A percentile compares a stretch with the other conserved stretches of the same genome.
phyloP scores from a whole-genome alignment of 2,888 invertebrate genomes.

The Cheilosia grossa region DNA sequence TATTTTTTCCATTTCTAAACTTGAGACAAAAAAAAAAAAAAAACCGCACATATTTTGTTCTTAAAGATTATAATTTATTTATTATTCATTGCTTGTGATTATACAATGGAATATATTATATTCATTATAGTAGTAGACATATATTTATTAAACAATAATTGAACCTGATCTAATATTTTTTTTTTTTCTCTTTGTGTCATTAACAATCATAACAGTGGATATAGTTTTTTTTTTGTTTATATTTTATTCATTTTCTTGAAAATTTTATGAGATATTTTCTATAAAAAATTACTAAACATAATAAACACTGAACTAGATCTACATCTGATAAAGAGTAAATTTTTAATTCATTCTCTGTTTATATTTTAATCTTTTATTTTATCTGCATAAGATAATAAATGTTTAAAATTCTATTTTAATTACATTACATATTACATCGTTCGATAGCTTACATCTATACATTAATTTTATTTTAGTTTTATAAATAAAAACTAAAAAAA shows the following conservation, averaged over 20 bases:
- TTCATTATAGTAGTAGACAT: slow-evolving; percentile 24
- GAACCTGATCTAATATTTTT: slow-evolving; percentile 48
- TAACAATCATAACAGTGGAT: slow-evolving; percentile 66
- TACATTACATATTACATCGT: slow-evolving; percentile 49
- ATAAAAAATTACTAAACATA: slow-evolving; percentile 51
- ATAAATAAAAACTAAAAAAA: slow-evolving; percentile 69
- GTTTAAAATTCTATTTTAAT: slow-evolving; percentile 44
- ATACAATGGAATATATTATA: slow-evolving; percentile 53
- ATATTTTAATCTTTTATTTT: not conserved
- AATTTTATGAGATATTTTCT: slow-evolving; percentile 59
- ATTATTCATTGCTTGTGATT: slow-evolving; percentile 40
- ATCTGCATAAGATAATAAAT: not conserved
- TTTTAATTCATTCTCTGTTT: not conserved
- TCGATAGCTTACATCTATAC: slow-evolving; percentile 44
- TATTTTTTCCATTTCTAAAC: not conserved
- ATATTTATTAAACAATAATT: slow-evolving; percentile 55
- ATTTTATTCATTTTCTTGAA: slow-evolving; percentile 22
- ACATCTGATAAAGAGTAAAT: not conserved
- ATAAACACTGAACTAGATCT: slow-evolving; percentile 8
- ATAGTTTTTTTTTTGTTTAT: slow-evolving; percentile 21
- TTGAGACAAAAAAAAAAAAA: not conserved
- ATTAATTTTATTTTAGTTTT: slow-evolving; percentile 72
- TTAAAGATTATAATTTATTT: slow-evolving; percentile 52
- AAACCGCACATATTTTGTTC: slow-evolving; percentile 8
- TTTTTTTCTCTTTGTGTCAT: slow-evolving; percentile 32